Evolutionary conservation across 2,797 vertebrate species (phyloP).

Genomic region (Microctenopoma lineatum): DNA sequence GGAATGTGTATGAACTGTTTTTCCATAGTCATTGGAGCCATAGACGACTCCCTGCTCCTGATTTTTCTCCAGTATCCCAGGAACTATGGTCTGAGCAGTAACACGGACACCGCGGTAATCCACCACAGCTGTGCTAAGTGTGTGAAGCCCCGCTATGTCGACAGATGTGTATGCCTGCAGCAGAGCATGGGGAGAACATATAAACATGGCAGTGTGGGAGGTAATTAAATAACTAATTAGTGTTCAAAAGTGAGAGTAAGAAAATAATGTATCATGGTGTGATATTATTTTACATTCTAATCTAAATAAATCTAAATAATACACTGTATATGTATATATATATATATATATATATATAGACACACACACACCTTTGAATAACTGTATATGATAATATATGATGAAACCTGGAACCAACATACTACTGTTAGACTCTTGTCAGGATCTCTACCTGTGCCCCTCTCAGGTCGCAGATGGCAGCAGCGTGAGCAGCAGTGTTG

Average conservation of each 20-base stretch:
- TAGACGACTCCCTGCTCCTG: conserved; percentile 95
- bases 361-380: not conserved
- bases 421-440: not conserved
- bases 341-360: too few relatives aligned
- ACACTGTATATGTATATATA: too few relatives aligned
- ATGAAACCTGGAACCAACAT: not conserved
- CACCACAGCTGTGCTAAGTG: conserved; percentile 91
- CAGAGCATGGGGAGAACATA: conserved; percentile 7
- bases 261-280: not conserved
- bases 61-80: conserved; percentile 93
- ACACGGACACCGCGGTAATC: conserved; percentile 95
- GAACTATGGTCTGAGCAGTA: conserved; percentile 93
- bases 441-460: conserved; percentile 82
- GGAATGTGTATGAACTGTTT: conserved; percentile 83
- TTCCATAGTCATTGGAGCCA: conserved; percentile 94
- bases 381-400: not conserved
- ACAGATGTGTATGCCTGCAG: conserved; percentile 88
- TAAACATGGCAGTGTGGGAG: not conserved
- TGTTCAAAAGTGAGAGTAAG: not conserved
- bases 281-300: not conserved
- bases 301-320: not conserved
- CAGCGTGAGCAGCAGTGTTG: conserved; percentile 90
- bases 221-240: not conserved
- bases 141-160: conserved; percentile 91
- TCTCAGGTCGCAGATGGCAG: conserved; percentile 91